A percentile compares a stretch with the other conserved stretches of the same genome.
These are phyloP conservation scores for Callyntrura guangdongensis DNA, from an alignment of 2,888 invertebrate genomes.

Conservation along the genomic window DNA sequence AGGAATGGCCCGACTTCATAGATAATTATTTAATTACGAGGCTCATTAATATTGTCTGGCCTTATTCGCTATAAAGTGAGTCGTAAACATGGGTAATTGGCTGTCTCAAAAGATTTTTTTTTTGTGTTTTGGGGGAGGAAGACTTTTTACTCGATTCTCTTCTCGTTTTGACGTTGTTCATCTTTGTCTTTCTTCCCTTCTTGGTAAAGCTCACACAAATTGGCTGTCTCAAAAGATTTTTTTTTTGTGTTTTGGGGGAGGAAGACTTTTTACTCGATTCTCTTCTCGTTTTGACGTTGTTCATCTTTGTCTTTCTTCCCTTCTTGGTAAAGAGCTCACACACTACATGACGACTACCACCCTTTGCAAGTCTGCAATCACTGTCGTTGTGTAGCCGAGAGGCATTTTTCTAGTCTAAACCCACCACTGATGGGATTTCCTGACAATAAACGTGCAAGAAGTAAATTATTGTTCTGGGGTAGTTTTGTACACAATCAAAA, in stretches of 20 bases:
- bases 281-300: slow-evolving; percentile 32
- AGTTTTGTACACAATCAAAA: neutral
- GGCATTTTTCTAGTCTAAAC: slow-evolving; percentile 19
- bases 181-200: neutral
- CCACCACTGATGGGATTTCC: slow-evolving; percentile 4
- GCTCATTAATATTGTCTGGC: slow-evolving; percentile 75
- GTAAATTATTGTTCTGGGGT: neutral
- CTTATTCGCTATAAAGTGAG: slow-evolving; percentile 75
- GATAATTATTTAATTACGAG: slow-evolving; percentile 78
- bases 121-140: slow-evolving; percentile 31
- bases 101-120: slow-evolving; percentile 67
- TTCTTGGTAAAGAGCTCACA: neutral
- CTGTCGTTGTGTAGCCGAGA: neutral
- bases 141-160: slow-evolving; percentile 38
- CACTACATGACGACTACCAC: neutral
- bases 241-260: slow-evolving; percentile 4
- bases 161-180: slow-evolving; percentile 26
- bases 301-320: neutral
- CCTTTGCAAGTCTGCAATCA: slow-evolving; percentile 24
- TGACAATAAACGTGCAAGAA: neutral
- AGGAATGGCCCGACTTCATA: slow-evolving; percentile 56
- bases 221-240: slow-evolving; percentile 71
- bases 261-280: slow-evolving; percentile 32
- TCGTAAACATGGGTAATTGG: slow-evolving; percentile 76
- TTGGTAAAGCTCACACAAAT: slow-evolving; percentile 17